phyloP scores from a whole-genome alignment of 2,888 invertebrate genomes.

The Limnephilus auricula region DNA sequence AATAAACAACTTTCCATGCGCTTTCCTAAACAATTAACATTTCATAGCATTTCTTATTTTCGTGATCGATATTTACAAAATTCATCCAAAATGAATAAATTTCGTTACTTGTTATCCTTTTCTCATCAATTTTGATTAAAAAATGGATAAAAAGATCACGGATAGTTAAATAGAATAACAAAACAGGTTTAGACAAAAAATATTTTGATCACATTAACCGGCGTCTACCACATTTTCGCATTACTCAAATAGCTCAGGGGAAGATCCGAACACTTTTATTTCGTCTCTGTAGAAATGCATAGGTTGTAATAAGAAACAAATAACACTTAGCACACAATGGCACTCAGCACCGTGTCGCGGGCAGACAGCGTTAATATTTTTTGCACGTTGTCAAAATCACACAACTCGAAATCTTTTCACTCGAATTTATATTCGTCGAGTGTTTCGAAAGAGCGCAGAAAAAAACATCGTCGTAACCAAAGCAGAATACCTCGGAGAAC shows the following conservation, averaged over 20 bases:
- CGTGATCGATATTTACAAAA: too few relatives aligned
- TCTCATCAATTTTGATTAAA: too few relatives aligned
- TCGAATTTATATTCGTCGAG: slow-evolving; percentile 57
- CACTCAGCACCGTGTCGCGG: slow-evolving; percentile 7
- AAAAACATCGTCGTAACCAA: slow-evolving; percentile 56
- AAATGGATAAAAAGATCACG: too few relatives aligned
- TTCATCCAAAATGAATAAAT: too few relatives aligned
- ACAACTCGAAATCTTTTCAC: slow-evolving; percentile 58
- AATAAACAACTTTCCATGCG: too few relatives aligned
- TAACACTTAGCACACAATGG: slow-evolving; percentile 25
- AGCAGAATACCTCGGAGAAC: slow-evolving; percentile 44
- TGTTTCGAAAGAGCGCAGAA: slow-evolving; percentile 46
- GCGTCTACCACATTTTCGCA: neutral
- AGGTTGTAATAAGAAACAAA: slow-evolving; percentile 32
- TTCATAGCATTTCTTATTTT: too few relatives aligned
- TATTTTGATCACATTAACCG: neutral
- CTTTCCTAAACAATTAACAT: too few relatives aligned
- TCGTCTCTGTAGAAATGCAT: slow-evolving; percentile 20
- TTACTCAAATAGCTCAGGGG: neutral
- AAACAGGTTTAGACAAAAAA: too few relatives aligned
- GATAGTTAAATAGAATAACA: too few relatives aligned
- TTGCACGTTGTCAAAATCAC: slow-evolving; percentile 48
- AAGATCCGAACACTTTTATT: slow-evolving; percentile 2
- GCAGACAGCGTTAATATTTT: slow-evolving; percentile 50
- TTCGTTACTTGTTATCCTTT: too few relatives aligned